Base-by-base conservation (phyloP, 2,888 invertebrate genomes). In the Amblyjoppa proteus region DNA sequence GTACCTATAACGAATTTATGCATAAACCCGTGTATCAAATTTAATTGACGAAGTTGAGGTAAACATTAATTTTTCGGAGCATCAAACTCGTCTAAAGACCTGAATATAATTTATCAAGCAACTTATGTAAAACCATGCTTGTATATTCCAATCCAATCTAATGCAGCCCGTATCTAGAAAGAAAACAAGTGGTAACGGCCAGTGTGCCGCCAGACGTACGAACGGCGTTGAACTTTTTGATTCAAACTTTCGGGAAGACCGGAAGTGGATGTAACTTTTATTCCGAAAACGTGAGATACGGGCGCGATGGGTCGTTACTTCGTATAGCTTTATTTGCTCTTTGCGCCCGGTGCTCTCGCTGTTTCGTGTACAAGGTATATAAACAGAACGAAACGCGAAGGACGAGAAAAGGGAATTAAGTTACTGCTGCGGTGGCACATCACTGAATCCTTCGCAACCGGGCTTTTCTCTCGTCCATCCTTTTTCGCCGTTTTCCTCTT, bases 361-460 rank as follows among this genome's bases (percentile, higher is more conserved):
- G 25, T 66, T 45, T 76, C 69, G 45, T 75, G 70, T 64, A 34
- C 75, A 53, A 38, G 45, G 64, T 71, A 68, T 16, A 75, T 49
- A 73, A 70, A 71, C 77, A 31, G 66, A 64, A 78, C 73, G 68
- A 74, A 64, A 75, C 76, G 76, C 49, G 61, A 56, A 61, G 56
- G 81, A 79, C 84, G 78, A 81, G 70, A 77, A 78, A 51, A 66
- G 3, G 64, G 76, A 76, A 87, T 81, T 81, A 83, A 81, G 83
- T 83, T 87, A 81, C 79, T 61, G 77, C 78, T 58, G 25, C 25
- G 41, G 70, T 53, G 80, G 73, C 78, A 82, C 84, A 77, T 86
- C 77, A 82, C 81, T 86, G 81, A 84, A 86, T 87, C 84, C 78
- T 76, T 74, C 71, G 80, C 84, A 76, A 79, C 68, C 53, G 64